Evolutionary conservation across 2,113 vertebrate genomes (phyloP), one percentile per base, ranked within the genome.

Genomic region (Atractosteus spatula): DNA sequence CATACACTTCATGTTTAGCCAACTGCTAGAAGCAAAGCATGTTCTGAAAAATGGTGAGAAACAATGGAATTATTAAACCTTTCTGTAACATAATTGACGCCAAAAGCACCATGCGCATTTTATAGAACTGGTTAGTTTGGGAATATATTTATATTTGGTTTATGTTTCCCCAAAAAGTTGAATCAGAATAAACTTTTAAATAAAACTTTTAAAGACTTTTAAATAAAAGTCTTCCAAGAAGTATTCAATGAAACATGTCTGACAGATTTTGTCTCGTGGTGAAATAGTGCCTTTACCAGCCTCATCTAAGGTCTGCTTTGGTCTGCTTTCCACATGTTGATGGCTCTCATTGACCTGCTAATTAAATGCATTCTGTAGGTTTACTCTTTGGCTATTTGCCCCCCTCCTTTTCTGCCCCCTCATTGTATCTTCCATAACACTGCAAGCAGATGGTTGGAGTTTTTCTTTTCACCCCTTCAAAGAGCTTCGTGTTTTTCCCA

Each of bases 391-490:
- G 74, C 79, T 84, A 72, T 67, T 69, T 71, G 74, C 77, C 77
- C 67, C 76, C n/a, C 75, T 73, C 17, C 74, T 68, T 57, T 62
- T 54, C 51, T 83, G 73, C 66, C 78, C 70, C 70, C 68, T 78
- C 81, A 82, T 87, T 87, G 66, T 90, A 88, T 82, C 81, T 76
- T 77, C 68, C 80, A 79, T 79, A 83, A 80, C 12, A 62, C 86
- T 76, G 68, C 81, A 84, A 89, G 86, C 92, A 96, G 91, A 92
- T 93, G 92, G 90, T 81, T 80, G 47, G 85, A 90, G 83, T 88
- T 88, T 89, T 82, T 81, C 82, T 78, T 91, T 93, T 91, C 84
- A 83, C 78, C 86, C 80, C 85, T 91, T 94, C 83, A 80, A 84
- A 93, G 62, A 83, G 83, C 85, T 89, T 91, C 79, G 45, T 92